Evolutionary conservation across 2,888 invertebrate genomes (phyloP), one percentile per base, ranked within the genome.

Genomic region (Tetranychus piercei): DNA sequence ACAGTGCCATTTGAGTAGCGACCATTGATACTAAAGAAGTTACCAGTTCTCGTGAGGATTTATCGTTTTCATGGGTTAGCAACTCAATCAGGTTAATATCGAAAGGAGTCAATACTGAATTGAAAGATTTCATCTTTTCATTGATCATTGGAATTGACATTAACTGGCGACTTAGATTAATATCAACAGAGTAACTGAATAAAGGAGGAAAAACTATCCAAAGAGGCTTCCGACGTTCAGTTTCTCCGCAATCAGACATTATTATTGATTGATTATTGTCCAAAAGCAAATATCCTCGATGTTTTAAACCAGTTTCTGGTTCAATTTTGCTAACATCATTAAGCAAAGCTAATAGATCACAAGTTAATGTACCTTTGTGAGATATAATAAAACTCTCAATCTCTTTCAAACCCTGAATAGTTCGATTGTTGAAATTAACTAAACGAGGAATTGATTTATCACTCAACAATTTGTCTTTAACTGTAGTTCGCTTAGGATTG

Each of bases 401-500:
- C 75, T 81, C 81, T 75, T 86, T 85, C 7, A 90, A 89, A 8
- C 90, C 90, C 72, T 87, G 88, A 81, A 90, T 88, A 1, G 93
- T 94, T 79, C 96, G 87, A 18, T 94, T 95, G 6, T 92, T 91
- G 75, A 89, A 88, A 55, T 88, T 84, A 73, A 92, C 86, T 86
- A 88, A 18, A 18, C 77, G 75, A 22, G 71, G 72, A 23, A 75
- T 8, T 22, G 8, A 44, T n/a, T 72, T 20, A 45, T 43, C 9
- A 20, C 5, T 34, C 43, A 55, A 9, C 8, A 44, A n/a, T 94
- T 93, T 78, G 88, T 88, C 82, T 88, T 88, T 23, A 15, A 23
- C 44, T 81, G 75, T 20, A n/a, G n/a, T 8, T 0, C 18, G 76
- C 20, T 66, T 66, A 9, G 15, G 15, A 18, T 76, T 69, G 5